A percentile compares a stretch with the other conserved stretches of the same genome.
Conservation (phyloP, 2,888 invertebrate species). For the Drosophila algonquin region DNA sequence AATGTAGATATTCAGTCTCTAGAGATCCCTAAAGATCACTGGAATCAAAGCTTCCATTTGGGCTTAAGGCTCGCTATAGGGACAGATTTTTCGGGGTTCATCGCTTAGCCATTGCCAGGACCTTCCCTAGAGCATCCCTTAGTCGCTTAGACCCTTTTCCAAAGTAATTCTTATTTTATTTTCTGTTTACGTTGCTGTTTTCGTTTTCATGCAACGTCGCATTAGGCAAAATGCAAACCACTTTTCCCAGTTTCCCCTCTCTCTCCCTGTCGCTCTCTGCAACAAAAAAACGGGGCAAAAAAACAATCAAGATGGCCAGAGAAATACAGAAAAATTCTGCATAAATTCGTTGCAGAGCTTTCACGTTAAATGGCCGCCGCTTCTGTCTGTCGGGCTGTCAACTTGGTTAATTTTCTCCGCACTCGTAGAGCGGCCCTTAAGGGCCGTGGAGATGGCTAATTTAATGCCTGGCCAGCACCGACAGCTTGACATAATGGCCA, state of each 20-base stretch:
- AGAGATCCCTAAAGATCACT: too few relatives aligned
- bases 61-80: too few relatives aligned
- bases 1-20: too few relatives aligned
- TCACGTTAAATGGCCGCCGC: conserved; percentile 8
- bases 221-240: conserved; percentile 53
- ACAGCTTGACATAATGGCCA: conserved; percentile 66
- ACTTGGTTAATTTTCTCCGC: conserved; percentile 24
- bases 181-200: conserved; percentile 48
- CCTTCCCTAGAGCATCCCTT: conserved; percentile 15
- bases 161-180: conserved; percentile 34
- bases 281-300: conserved; percentile 1
- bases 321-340: conserved; percentile 24
- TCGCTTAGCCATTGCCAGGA: too few relatives aligned
- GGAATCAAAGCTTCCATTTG: too few relatives aligned
- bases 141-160: neutral
- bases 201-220: conserved; percentile 54
- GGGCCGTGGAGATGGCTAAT: conserved; percentile 20
- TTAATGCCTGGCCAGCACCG: conserved; percentile 42
- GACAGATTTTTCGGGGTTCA: too few relatives aligned
- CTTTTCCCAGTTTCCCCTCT: conserved; percentile 25
- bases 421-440: conserved; percentile 30
- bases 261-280: neutral
- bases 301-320: conserved; percentile 2
- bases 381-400: conserved; percentile 25
- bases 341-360: conserved; percentile 31